Base-by-base conservation (phyloP, 1,140 invertebrate species). In the Argopecten irradians region DNA sequence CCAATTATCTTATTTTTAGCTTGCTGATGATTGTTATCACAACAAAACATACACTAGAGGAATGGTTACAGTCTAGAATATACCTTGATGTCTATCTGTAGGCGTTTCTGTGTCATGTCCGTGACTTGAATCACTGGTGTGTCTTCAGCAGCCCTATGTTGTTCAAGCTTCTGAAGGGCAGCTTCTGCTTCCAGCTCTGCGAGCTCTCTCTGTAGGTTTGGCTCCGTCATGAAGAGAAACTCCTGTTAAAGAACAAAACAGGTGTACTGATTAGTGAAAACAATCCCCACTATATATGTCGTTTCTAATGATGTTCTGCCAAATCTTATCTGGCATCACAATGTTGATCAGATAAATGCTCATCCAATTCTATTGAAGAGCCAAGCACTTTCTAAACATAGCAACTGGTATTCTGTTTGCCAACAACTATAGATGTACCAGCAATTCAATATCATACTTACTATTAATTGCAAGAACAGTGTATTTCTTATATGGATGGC, bases 91-190 rank as follows among this genome's bases (percentile, higher is more conserved):
- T 92, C 90, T 34, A 94, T 91, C 0, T 92, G 89, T 16, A 94
- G 91, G 87, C 92, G 94, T 39, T 93, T 92, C 86, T 93, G 89
- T 83, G 91, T 92, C 93, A 94, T 93, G 32, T 93, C 92, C n/a
- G 91, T 91, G 28, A 94, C 94, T 82, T 91, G 55, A 28, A 71
- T 71, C 55, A 71, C n/a, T 71, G 55, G 55, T 2, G 55, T 7
- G 55, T 71, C 55, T 5, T 28, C 46, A 7, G 34, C 85, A 32
- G 87, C 35, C 11, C 86, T 28, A 34, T 86, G 87, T 43, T 36
- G 16, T 5, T 87, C 41, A 7, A 13, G 39, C 19, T 83, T 86
- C 41, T 55, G 83, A 35, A 41, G 32, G 1, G 41, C 36, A 33
- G 92, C 89, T 85, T 93, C 92, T 41, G 86, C 41, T 19, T 93